Conservation (phyloP, 1,140 invertebrate species). For the Lepidurus packardi region DNA sequence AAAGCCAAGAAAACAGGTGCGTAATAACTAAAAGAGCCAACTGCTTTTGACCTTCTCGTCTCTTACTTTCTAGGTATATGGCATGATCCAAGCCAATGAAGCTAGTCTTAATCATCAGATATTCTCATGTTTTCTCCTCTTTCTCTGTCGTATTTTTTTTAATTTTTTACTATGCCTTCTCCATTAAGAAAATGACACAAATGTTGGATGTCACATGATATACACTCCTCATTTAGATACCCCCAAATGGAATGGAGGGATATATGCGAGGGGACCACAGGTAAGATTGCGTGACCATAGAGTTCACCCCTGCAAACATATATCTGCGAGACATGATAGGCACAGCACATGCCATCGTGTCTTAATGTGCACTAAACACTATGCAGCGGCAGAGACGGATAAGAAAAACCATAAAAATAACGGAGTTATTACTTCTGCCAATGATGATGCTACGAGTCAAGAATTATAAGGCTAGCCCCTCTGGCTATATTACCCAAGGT, state of each 20-base stretch:
- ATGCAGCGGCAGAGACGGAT: not conserved
- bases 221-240: not conserved
- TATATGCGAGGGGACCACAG: not conserved
- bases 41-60: not conserved
- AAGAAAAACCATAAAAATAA: not conserved
- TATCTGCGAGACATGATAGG: not conserved
- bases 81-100: slow-evolving; percentile 10
- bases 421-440: not conserved
- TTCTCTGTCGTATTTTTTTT: not conserved
- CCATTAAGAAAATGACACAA: not conserved
- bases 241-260: not conserved
- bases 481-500: not conserved
- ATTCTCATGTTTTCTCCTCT: not conserved
- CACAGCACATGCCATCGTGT: not conserved
- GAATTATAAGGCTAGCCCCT: not conserved
- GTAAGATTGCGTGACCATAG: slow-evolving; percentile 1
- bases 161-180: not conserved
- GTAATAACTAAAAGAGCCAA: not conserved
- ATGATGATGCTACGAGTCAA: not conserved
- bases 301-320: not conserved
- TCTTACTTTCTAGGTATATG: not conserved
- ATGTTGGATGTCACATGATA: slow-evolving; percentile 12
- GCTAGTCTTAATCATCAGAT: not conserved
- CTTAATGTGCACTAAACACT: slow-evolving; percentile 14
- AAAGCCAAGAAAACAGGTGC: not conserved